Base-by-base conservation (phyloP, 2,888 invertebrate genomes). In the Caenorhabditis afra region DNA sequence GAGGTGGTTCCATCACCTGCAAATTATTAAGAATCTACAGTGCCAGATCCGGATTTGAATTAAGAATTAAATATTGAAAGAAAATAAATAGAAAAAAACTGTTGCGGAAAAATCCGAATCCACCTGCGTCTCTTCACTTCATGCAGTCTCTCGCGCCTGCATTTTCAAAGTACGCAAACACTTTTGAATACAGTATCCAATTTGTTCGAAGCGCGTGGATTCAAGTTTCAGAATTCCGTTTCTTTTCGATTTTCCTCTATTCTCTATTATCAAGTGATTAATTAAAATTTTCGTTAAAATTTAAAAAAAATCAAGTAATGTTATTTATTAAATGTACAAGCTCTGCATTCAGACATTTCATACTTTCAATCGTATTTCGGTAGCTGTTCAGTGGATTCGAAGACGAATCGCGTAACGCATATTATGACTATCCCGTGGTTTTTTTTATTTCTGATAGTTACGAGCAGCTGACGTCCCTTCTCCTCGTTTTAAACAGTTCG, bases 1-100 rank as follows among this genome's bases (percentile, higher is more conserved):
- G 57, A n/a, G 71, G 62, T 23, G 62, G 71, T 35, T 64, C 64
- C 73, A 73, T 73, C 50, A 47, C 64, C 64, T 73, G n/a, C 0
- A 71, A 71, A 8, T 5, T 3, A 29, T 29, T 5, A 29, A 29
- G 29, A 29, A n/a, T n/a, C n/a, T n/a, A n/a, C n/a, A n/a, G n/a
- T n/a, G n/a, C 7, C 3, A 29, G 29, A 29, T 29, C 3, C 3
- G 29, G 29, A 35, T 41, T n/a, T n/a, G n/a, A 29, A 12, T 5
- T 16, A 16, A 12, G 4, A 16, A 47, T 18, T 4, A 16, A 23
- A 14, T 11, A 50, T 23, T 3, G 22, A 11, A 20, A 12, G 3
- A 11, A 4, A n/a, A 22, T 20, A 14, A 18, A 12, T 47, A 3
- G 7, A 47, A 47, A n/a, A 18, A 11, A 11, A 41, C 11, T 41